Conservation (phyloP, 2,888 invertebrate genomes). For the Rhorus exstirpatorius region DNA sequence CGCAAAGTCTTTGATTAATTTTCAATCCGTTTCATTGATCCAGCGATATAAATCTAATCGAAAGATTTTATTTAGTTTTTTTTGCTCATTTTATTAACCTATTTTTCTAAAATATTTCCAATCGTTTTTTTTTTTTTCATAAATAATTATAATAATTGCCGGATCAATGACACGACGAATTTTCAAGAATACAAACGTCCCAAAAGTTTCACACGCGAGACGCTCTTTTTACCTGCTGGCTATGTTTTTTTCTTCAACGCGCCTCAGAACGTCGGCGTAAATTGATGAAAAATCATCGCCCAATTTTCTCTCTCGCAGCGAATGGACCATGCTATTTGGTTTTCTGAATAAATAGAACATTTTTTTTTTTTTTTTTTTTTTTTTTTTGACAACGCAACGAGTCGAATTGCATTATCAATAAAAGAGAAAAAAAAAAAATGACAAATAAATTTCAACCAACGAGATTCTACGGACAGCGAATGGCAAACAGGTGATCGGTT, state of each 20-base stretch:
- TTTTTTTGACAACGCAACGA: too few relatives aligned
- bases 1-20: slow-evolving; percentile 8
- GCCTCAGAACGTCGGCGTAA: slow-evolving; percentile 88
- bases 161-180: background rate
- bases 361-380: too few relatives aligned
- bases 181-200: background rate
- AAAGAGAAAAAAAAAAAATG: background rate
- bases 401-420: background rate
- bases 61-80: too few relatives aligned
- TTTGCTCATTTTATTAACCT: too few relatives aligned
- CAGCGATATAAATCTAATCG: too few relatives aligned
- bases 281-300: slow-evolving; percentile 87
- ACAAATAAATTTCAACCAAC: slow-evolving; percentile 73
- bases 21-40: too few relatives aligned
- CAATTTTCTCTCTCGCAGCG: slow-evolving; percentile 89
- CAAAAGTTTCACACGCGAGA: background rate
- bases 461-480: slow-evolving; percentile 81
- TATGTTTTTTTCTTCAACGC: slow-evolving; percentile 88
- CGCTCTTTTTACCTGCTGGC: slow-evolving; percentile 87
- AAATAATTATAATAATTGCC: background rate
- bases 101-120: too few relatives aligned
- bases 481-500: slow-evolving; percentile 87
- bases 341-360: slow-evolving; percentile 71
- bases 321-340: slow-evolving; percentile 86
- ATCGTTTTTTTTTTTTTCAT: too few relatives aligned